phyloP scores from a whole-genome alignment of 2,888 invertebrate species.

The Tipula vernalis region DNA sequence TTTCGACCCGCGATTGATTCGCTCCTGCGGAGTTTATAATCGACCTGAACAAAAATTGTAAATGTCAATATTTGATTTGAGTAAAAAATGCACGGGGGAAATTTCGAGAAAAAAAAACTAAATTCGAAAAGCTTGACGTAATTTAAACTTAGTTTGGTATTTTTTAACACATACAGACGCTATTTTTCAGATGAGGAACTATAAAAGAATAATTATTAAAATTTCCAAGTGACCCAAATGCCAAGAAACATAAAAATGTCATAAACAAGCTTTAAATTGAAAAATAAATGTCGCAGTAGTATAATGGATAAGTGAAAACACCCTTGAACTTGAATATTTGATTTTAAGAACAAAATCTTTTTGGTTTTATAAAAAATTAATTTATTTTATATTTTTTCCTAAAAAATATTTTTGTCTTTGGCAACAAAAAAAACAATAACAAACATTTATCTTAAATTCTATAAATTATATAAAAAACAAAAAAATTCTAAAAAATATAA shows the following conservation, averaged over 20 bases:
- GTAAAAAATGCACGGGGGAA: too few species aligned
- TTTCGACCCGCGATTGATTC: too few species aligned
- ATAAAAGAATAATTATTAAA: background rate
- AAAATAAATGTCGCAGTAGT: too few species aligned
- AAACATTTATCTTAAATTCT: background rate
- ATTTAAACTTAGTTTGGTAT: background rate
- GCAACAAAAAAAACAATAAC: background rate
- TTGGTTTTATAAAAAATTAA: background rate
- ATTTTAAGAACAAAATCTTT: background rate
- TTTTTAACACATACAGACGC: background rate
- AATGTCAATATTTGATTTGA: too few species aligned
- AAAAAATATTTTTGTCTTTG: background rate
- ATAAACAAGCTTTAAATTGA: background rate
- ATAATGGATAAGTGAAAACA: background rate
- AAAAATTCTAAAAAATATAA: background rate
- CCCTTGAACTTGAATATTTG: background rate
- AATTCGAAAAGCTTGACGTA: background rate
- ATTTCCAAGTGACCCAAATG: background rate
- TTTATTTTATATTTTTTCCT: background rate
- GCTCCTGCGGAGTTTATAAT: too few species aligned
- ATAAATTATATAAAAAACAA: background rate
- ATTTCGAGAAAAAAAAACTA: too few species aligned
- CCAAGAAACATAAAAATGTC: background rate
- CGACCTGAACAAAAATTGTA: too few species aligned
- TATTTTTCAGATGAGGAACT: background rate